Evolutionary conservation across 2,797 vertebrate genomes (phyloP).

Genomic region (Paramormyrops hopkinsi): DNA sequence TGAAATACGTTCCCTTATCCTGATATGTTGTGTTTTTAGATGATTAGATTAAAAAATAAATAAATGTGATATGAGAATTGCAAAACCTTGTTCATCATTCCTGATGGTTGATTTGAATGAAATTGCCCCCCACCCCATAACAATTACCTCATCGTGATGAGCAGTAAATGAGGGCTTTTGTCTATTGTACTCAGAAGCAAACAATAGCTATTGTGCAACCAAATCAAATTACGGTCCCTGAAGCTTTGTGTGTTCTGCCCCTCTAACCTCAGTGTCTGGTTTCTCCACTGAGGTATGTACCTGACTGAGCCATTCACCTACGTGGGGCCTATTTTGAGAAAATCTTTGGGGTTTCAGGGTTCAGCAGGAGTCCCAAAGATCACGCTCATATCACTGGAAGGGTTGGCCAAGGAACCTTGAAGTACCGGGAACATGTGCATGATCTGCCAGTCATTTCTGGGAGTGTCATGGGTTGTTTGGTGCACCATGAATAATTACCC

Average conservation of each 20-base stretch:
- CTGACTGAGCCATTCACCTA: not conserved
- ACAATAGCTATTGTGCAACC: constrained; percentile 13
- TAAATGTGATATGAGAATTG: not conserved
- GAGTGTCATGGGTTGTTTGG: constrained; percentile 1
- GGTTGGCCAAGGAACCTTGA: not conserved
- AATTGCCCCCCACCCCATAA: not conserved
- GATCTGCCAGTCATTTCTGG: not conserved
- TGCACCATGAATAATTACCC: not conserved
- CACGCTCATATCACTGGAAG: not conserved
- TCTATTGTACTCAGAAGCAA: not conserved
- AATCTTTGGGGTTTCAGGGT: not conserved
- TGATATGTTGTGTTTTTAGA: not conserved
- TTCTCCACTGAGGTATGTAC: not conserved
- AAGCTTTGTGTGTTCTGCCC: constrained; percentile 2
- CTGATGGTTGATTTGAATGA: not conserved
- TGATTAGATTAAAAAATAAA: not conserved
- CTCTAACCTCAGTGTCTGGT: not conserved
- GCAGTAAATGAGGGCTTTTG: constrained; percentile 15
- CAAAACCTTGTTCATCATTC: not conserved
- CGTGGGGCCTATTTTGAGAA: not conserved
- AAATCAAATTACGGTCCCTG: not conserved
- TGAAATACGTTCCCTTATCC: not conserved
- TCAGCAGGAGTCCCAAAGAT: not conserved
- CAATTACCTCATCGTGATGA: not conserved
- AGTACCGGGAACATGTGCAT: not conserved